A percentile compares a stretch with the other conserved stretches of the same genome.
Evolutionary conservation across 53 echinoderm and acorn worm genomes (phyloP).

Genomic region (Antedon mediterranea): DNA sequence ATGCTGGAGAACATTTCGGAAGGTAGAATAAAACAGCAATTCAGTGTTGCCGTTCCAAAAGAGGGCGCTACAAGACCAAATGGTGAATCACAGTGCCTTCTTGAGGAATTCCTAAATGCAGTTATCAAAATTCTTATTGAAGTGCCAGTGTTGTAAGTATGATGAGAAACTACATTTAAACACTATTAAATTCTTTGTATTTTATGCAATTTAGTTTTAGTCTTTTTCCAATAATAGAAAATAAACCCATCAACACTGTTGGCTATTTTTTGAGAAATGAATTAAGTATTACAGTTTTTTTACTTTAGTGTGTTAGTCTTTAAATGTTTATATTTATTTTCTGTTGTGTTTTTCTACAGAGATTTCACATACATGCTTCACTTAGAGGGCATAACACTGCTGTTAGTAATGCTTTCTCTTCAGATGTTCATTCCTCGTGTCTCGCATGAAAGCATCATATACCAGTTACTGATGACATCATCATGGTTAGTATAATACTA

Average conservation of each 20-base stretch:
- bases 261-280: too few species aligned
- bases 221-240: too few species aligned
- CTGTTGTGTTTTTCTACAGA: slow-evolving; percentile 18
- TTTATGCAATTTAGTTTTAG: too few species aligned
- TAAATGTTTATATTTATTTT: too few species aligned
- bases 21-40: slow-evolving; percentile 75
- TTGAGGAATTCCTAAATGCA: slow-evolving; percentile 66
- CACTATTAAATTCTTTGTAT: too few species aligned
- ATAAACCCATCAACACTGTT: too few species aligned
- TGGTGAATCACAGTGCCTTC: slow-evolving; percentile 5
- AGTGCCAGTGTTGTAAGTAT: slow-evolving; percentile 88
- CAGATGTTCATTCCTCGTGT: slow-evolving; percentile 96
- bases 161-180: too few species aligned
- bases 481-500: slow-evolving; percentile 44
- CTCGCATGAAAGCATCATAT: slow-evolving; percentile 69
- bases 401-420: slow-evolving; percentile 61
- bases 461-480: slow-evolving; percentile 77
- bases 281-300: too few species aligned
- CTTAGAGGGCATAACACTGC: slow-evolving; percentile 72
- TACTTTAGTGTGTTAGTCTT: too few species aligned
- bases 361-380: slow-evolving; percentile 84
- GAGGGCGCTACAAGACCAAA: neutral
- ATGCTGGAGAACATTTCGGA: slow-evolving; percentile 86
- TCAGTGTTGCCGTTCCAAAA: slow-evolving; percentile 31
- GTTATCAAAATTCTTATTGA: slow-evolving; percentile 71